A percentile compares a stretch with the other conserved stretches of the same genome.
Conservation (phyloP, 2,797 vertebrate species). For the Peromyscus eremicus region DNA sequence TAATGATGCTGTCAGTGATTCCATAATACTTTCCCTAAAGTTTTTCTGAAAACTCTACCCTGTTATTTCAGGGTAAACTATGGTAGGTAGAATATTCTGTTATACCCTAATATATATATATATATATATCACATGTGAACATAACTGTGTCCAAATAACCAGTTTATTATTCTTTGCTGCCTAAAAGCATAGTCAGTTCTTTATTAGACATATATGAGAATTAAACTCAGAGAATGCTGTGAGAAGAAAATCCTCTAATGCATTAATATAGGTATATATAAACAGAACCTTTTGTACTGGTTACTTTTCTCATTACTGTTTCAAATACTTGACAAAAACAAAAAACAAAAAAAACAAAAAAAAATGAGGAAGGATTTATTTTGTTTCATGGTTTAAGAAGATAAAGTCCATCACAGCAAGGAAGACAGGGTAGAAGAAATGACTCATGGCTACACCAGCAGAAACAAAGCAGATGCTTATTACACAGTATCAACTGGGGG, state of each 20-base stretch:
- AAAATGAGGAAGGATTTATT: neutral
- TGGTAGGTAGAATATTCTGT: neutral
- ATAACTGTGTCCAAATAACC: neutral
- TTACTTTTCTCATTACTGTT: neutral
- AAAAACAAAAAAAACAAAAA: neutral
- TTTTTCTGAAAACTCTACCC: neutral
- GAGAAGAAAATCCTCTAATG: neutral
- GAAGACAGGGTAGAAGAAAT: neutral
- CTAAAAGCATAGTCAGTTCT: neutral
- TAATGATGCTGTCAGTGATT: neutral
- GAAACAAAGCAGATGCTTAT: neutral
- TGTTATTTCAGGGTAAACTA: constrained; percentile 16
- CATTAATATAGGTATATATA: neutral
- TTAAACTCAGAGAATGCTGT: neutral
- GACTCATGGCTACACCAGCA: neutral
- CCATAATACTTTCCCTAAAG: neutral
- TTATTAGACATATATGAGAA: neutral
- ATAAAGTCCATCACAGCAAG: neutral
- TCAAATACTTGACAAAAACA: neutral
- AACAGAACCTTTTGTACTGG: neutral
- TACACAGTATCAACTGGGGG: neutral
- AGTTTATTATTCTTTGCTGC: neutral
- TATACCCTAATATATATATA: neutral
- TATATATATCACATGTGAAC: neutral
- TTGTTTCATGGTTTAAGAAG: neutral